A percentile compares a stretch with the other conserved stretches of the same genome.
phyloP scores from a whole-genome alignment of 2,113 vertebrate species.

The Alethe castanea region DNA sequence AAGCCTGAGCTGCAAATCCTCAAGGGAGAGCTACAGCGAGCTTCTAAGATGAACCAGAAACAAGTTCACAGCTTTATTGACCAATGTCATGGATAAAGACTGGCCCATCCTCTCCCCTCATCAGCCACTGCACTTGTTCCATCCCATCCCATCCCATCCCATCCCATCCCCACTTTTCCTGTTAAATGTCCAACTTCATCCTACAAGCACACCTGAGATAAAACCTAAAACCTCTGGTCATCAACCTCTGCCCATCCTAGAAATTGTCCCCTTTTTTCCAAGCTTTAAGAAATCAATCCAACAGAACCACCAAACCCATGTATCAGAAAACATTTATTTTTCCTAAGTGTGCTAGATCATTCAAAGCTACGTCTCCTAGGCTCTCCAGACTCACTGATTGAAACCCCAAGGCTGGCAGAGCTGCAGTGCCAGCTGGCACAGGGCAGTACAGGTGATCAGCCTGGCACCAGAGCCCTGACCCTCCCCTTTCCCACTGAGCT shows the following conservation, averaged over 20 bases:
- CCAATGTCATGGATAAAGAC: fast-evolving
- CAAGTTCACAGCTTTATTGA: not conserved
- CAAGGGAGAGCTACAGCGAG: not conserved
- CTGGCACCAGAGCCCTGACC: not conserved
- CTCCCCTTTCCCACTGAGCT: not conserved
- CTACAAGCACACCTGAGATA: not conserved
- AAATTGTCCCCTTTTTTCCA: not conserved
- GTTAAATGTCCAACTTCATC: not conserved
- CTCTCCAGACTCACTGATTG: not conserved
- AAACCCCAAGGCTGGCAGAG: not conserved
- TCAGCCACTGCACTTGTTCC: not conserved
- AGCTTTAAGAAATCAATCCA: not conserved
- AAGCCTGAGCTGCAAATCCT: not conserved
- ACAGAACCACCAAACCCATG: not conserved
- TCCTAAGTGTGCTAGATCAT: not conserved
- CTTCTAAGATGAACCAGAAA: not conserved
- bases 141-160: too few relatives aligned
- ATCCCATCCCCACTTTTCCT: not conserved
- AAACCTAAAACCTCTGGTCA: not conserved
- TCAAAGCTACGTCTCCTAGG: not conserved
- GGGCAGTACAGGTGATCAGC: not conserved
- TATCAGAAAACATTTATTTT: not conserved
- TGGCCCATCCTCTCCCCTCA: not conserved
- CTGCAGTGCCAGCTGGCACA: not conserved
- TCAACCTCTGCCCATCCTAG: not conserved